These are phyloP conservation scores for Heteractis magnifica DNA, from an alignment of 92 coral and sea anemone species.

Conservation along the genomic window DNA sequence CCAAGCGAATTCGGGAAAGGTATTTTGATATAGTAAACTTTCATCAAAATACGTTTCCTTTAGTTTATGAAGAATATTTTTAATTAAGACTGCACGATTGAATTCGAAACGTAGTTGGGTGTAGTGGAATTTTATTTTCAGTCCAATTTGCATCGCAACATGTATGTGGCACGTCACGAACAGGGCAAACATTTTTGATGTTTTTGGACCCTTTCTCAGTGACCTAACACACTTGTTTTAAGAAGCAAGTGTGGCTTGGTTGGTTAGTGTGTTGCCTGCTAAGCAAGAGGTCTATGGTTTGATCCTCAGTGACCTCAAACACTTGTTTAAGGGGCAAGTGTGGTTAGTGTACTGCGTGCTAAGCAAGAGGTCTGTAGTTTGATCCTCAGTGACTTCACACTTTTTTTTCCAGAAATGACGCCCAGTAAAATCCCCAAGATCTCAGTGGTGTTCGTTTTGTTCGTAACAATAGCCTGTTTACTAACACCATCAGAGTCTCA, in stretches of 20 bases:
- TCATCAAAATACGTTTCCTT: no score
- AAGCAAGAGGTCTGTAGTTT: not conserved
- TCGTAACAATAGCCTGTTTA: conserved; percentile 1
- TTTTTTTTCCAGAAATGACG: not conserved
- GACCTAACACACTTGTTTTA: not conserved
- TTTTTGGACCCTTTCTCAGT: not conserved
- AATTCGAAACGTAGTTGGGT: no score
- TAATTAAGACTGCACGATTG: no score
- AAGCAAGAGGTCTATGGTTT: not conserved
- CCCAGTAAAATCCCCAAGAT: not conserved
- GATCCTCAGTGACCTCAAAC: not conserved
- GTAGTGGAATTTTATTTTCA: no score
- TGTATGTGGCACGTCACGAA: no score
- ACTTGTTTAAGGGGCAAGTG: not conserved
- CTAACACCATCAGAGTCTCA: not conserved
- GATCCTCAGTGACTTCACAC: not conserved
- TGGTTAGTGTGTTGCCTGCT: not conserved
- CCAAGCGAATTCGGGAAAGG: no score
- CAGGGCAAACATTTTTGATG: not conserved
- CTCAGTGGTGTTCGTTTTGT: not conserved
- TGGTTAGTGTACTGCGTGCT: not conserved
- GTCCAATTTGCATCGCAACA: no score
- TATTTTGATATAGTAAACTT: no score
- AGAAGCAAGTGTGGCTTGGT: not conserved
- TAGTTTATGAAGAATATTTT: no score